Base-by-base conservation (phyloP, 2,888 invertebrate species). In the Drosophila neotestacea region DNA sequence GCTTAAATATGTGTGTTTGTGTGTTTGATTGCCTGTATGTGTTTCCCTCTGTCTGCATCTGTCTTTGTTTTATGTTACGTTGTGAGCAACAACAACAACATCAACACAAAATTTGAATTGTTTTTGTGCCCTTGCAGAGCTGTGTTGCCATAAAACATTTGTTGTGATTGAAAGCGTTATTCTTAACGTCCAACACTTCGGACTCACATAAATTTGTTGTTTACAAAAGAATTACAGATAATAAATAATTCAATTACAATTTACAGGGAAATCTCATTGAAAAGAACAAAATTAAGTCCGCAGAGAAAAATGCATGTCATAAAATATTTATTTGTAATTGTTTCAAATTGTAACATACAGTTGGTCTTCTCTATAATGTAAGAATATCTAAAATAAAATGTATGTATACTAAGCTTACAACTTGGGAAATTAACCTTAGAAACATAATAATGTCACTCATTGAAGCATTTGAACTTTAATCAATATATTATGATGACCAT, bases 61-160 rank as follows among this genome's bases (percentile, higher is more conserved):
- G 62, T 59, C 71, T 68, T 68, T 75, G 54, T 64, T 50, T 79
- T 75, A 83, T 76, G 82, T 58, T 79, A 30, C 73, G 79, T 60
- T 79, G 30, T 55, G 58, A 58, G 64, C 62, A 63, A 38, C 69
- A 47, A 34, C 56, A 69, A 59, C 56, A 30, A 34, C 59, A 56
- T 39, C 50, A 56, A 55, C 42, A 69, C 39, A 58, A 68, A 2
- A 66, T 73, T 73, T 64, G 71, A 73, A 61, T 72, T 69, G 64
- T 70, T 70, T 72, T 74, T 65, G 63, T 73, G 66, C 62, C 62
- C 74, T 76, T 61, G 62, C 73, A 41, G 66, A 61, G 59, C 32
- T 36, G 28, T 36, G 42, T 11, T 44, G 16, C 42, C 44, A 28
- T 50, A 69, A 41, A 27, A 54, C 42, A 75, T 63, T 51, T 59